These are phyloP conservation scores for Platycnemis pennipes DNA, from an alignment of 2,888 invertebrate species.

Conservation along the genomic window DNA sequence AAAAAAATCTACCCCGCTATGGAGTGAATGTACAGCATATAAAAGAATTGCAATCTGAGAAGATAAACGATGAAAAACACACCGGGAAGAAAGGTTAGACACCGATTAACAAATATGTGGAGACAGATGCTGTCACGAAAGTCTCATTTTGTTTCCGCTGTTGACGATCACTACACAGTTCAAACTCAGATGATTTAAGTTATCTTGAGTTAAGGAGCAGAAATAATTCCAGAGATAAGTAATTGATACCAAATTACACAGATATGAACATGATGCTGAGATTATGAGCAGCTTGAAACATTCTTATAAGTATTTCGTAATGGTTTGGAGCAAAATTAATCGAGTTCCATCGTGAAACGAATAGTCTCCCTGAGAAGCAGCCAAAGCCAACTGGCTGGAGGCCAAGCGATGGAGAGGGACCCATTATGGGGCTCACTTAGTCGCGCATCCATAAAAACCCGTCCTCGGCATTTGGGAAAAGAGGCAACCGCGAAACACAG, in stretches of 20 bases:
- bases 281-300: background rate
- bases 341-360: background rate
- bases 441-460: background rate
- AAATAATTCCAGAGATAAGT: background rate
- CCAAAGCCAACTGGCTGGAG: background rate
- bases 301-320: background rate
- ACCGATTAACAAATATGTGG: no score
- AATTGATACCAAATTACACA: background rate
- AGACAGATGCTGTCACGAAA: no score
- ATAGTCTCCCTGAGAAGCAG: background rate
- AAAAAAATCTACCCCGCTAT: no score
- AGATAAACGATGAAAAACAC: no score
- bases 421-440: background rate
- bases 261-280: background rate
- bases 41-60: no score
- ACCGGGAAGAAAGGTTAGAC: no score
- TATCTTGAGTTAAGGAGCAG: background rate
- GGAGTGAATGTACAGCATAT: no score
- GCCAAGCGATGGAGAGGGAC: background rate
- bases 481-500: background rate
- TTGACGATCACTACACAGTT: no score
- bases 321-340: background rate
- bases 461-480: background rate
- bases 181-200: no score
- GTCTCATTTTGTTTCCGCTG: no score